Conservation (phyloP, 53 echinoderm and acorn worm genomes). For the Paracentrotus lividus region DNA sequence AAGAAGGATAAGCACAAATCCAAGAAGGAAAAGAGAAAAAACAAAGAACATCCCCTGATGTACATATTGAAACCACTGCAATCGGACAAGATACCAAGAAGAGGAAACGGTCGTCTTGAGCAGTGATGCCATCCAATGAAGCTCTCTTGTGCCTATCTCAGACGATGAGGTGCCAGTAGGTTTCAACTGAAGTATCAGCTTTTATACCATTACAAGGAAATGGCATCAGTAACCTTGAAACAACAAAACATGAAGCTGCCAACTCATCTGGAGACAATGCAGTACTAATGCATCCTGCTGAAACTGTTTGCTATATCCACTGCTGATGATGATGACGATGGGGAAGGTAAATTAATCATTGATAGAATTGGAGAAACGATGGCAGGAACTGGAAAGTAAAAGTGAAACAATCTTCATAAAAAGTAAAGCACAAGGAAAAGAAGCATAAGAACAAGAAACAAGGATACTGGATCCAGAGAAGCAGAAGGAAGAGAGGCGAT, state of each 20-base stretch:
- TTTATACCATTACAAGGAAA: neutral
- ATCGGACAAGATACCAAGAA: constrained; percentile 39
- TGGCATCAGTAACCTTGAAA: neutral
- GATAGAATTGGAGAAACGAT: constrained; percentile 69
- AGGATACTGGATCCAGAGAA: constrained; percentile 77
- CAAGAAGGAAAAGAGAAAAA: constrained; percentile 73
- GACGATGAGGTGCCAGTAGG: constrained; percentile 62
- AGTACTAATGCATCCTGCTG: constrained; percentile 47
- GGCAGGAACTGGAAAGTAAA: constrained; percentile 61
- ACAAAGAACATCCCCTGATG: constrained; percentile 57
- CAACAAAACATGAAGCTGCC: neutral
- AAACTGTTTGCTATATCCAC: constrained; percentile 49
- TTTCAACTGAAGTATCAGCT: constrained; percentile 49
- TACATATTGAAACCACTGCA: neutral
- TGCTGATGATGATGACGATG: constrained; percentile 69
- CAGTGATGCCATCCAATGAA: constrained; percentile 48
- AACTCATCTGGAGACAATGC: constrained; percentile 1
- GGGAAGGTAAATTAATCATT: constrained; percentile 57
- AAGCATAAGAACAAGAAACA: constrained; percentile 75
- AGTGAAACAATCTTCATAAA: constrained; percentile 69
- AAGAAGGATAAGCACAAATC: constrained; percentile 80
- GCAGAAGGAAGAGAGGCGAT: constrained; percentile 74
- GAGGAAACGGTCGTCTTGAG: constrained; percentile 55
- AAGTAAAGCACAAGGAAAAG: constrained; percentile 77
- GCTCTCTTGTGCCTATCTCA: constrained; percentile 48